Conservation (phyloP, 2,113 vertebrate species). For the Grammatotria lemairii region DNA sequence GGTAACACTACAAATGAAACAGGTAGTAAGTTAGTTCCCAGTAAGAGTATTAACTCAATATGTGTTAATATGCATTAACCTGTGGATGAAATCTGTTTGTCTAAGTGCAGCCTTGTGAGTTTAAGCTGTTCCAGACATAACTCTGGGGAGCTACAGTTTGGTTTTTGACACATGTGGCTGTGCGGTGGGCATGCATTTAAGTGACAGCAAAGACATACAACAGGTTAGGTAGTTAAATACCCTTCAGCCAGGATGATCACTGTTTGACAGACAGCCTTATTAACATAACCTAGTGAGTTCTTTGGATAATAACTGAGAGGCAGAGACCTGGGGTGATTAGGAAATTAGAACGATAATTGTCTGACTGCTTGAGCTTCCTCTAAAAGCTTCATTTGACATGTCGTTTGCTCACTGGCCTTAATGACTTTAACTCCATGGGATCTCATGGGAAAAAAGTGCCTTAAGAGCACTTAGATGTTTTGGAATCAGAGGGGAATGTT, state of each 20-base stretch:
- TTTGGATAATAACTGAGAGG: slow-evolving; percentile 1
- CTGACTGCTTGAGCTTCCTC: slow-evolving; percentile 1
- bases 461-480: background rate
- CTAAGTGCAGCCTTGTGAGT: background rate
- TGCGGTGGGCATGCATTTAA: background rate
- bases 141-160: background rate
- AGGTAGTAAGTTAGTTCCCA: background rate
- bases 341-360: slow-evolving; percentile 10
- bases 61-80: background rate
- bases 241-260: background rate
- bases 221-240: background rate
- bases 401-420: slow-evolving; percentile 3
- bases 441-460: background rate
- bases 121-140: background rate
- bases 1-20: background rate
- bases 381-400: slow-evolving; percentile 17
- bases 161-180: background rate
- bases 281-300: background rate
- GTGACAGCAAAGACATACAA: background rate
- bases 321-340: background rate
- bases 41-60: background rate
- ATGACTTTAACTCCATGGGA: background rate
- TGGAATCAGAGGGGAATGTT: background rate
- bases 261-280: background rate
- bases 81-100: background rate